Base-by-base conservation (phyloP, 2,888 invertebrate genomes). In the Nomada ferruginata region DNA sequence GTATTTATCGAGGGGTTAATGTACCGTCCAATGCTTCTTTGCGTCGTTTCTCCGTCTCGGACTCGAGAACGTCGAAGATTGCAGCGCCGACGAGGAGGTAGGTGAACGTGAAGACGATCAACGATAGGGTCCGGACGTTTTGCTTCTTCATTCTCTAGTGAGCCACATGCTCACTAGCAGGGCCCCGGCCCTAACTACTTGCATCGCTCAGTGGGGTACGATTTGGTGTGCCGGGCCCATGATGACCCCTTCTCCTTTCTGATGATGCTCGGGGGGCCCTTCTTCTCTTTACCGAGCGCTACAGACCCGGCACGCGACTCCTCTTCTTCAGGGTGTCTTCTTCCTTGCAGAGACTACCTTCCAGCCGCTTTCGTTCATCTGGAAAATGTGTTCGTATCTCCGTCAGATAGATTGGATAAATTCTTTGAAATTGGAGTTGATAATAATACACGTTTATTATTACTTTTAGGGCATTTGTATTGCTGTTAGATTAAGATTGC, bases 41-140 rank as follows among this genome's bases (percentile, higher is more conserved):
- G 94, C 98, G 97, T 94, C 97, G 96, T 93, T 96, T 96, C 94
- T 99, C 99, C 91, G 98, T 98, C 94, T 98, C 98, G 91, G 99
- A 99, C 95, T 99, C 99, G 91, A 99, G 96, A 82, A 99, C 98
- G 95, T 99, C 97, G 95, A 99, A 99, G 92, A 99, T 98, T 90
- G 99, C 99, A 87, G 99, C 99, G 94, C 99, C 99, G 90, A 99
- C 97, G 92, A 99, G 96, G 94, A 99, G 96, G 95, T 99, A 99
- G 92, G 99, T 99, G 96, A 99, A 98, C 95, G 99, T 99, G 96
- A 99, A 99, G 96, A 99, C 99, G 95, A 99, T 99, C 95, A 99
- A 97, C 94, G 99, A 99, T 96, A 99, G 96, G 95, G 99, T 99
- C 96, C 99, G 98, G 95, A 99, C 99, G 97, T 99, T 99, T 97